Conservation (phyloP, 2,113 vertebrate species). For the Lepidothrix coronata region DNA sequence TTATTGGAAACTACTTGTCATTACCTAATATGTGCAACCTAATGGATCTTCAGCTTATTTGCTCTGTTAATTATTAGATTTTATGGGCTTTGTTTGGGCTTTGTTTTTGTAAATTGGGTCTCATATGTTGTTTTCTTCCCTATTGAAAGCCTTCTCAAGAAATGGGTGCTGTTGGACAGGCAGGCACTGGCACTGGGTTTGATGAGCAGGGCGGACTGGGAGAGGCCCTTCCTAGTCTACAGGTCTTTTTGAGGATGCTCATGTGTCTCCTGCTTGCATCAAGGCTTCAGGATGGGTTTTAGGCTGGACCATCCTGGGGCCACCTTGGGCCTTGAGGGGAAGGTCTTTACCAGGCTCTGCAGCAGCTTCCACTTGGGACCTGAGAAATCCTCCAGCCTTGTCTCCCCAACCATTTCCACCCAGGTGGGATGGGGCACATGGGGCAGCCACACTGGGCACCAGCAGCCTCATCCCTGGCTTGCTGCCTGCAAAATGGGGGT, state of each 20-base stretch:
- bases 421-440: neutral
- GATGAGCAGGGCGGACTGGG: neutral
- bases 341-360: neutral
- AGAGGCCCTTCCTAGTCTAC: neutral
- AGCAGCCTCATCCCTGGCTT: neutral
- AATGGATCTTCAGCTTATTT: constrained; percentile 47
- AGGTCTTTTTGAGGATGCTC: neutral
- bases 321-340: fast-evolving
- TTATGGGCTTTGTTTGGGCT: constrained; percentile 38
- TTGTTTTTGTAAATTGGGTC: neutral
- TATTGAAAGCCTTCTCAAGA: neutral
- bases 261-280: neutral
- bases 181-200: neutral
- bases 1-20: constrained; percentile 58
- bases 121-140: neutral
- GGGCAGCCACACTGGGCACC: neutral
- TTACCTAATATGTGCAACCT: constrained; percentile 51
- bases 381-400: neutral
- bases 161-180: neutral
- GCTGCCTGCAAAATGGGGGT: neutral
- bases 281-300: neutral
- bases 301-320: neutral
- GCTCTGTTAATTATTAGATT: constrained; percentile 55
- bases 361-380: neutral
- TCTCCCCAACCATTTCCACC: neutral